Base-by-base conservation (phyloP, 1,140 invertebrate species). In the Philotrypesis tridentata region DNA sequence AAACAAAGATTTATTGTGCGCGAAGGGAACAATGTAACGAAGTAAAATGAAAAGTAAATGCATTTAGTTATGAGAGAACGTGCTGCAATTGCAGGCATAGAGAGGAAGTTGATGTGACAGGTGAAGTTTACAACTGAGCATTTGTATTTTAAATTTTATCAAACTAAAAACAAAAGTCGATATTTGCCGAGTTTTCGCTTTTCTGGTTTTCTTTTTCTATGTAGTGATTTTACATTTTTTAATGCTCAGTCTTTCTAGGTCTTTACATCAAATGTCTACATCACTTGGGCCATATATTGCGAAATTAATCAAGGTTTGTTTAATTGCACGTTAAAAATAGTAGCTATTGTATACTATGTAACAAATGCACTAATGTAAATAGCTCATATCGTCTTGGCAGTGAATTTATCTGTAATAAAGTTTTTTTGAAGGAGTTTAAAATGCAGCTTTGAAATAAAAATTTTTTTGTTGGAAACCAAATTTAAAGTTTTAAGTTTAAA, bases 141-240 rank as follows among this genome's bases (percentile, higher is more conserved):
- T 79, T 17, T 48, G 23, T 79, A 25, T 68, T 65, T 68, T 70
- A 70, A 29, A n/a, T 68, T 67, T 79, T 79, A 21, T 48, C 37
- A 21, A 29, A 40, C 48, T 74, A 74, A 60, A 74, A 60, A 74
- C 72, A 60, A 17, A 27, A 23, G 12, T 21, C 11, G 27, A 31
- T 65, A 65, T 25, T 65, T 21, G 8, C n/a, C n/a, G n/a, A n/a
- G n/a, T n/a, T 23, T 65, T 17, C 14, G 27, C n/a, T 1, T 63
- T 25, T 29, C 21, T 68, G 11, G 29, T 14, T 63, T 68, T 68
- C 14, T 65, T 65, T 12, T 23, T 37, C 67, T 7, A 33, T 6
- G 27, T 14, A 68, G 27, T 29, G 31, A 29, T 31, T 68, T 68
- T 21, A 65, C 61, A 14, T 31, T 68, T 68, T 8, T 7, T 8